These are phyloP conservation scores for Bombus superbus DNA, from an alignment of 1,140 invertebrate species.

Conservation along the genomic window DNA sequence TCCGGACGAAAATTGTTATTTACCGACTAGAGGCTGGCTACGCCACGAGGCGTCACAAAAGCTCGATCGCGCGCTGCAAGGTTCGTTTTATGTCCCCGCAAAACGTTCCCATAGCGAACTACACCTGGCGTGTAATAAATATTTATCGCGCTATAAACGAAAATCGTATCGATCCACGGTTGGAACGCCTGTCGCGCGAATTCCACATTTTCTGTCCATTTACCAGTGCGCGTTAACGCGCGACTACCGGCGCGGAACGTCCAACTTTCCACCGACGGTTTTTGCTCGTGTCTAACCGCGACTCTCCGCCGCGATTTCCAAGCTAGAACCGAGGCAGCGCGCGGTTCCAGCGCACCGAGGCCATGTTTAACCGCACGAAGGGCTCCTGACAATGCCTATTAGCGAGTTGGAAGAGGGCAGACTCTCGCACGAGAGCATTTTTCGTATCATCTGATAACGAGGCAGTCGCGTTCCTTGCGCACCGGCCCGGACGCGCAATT, in stretches of 20 bases:
- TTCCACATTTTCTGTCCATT: no score
- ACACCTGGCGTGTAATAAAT: not conserved
- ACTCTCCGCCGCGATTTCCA: no score
- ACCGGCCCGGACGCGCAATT: conserved; percentile 15
- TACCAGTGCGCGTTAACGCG: no score
- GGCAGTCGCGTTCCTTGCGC: conserved; percentile 6
- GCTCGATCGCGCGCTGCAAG: not conserved
- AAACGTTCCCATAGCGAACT: not conserved
- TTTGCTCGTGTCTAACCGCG: no score
- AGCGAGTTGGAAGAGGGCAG: no score
- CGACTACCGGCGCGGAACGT: no score
- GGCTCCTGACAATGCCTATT: no score
- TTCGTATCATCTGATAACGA: conserved; percentile 6
- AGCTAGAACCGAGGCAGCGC: no score
- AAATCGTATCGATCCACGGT: not conserved
- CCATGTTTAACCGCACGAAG: no score
- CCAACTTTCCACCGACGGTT: no score
- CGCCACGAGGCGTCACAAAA: not conserved
- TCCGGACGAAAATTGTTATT: not conserved
- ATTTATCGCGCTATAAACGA: not conserved
- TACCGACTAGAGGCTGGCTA: not conserved
- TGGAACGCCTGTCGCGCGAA: not conserved
- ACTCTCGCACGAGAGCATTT: not conserved
- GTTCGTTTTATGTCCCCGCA: not conserved
- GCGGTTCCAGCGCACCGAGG: no score